phyloP scores from a whole-genome alignment of 2,113 vertebrate genomes.

The Ceratotherium simum region DNA sequence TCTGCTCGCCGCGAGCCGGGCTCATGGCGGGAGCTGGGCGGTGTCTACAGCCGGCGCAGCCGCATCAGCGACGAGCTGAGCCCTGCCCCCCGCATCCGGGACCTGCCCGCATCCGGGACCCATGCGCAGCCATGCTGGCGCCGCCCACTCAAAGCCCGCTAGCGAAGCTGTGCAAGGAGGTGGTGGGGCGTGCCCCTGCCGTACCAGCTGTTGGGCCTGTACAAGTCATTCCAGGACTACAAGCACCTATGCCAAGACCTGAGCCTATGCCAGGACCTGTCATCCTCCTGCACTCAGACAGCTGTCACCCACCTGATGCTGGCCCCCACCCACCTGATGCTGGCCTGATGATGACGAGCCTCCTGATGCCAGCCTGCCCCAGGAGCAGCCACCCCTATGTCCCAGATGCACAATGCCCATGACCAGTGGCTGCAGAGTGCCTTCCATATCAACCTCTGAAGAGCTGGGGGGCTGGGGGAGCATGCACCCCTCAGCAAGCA shows the following conservation, averaged over 20 bases:
- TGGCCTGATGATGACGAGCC: conserved; percentile 84
- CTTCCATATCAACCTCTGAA: conserved; percentile 86
- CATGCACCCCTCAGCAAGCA: background rate
- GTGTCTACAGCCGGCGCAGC: conserved; percentile 85
- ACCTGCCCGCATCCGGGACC: background rate
- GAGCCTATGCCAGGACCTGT: conserved; percentile 77
- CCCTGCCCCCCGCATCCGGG: conserved; percentile 65
- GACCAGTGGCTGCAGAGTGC: conserved; percentile 88
- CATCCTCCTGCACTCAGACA: conserved; percentile 85
- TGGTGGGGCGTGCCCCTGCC: conserved; percentile 72
- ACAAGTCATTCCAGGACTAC: conserved; percentile 87
- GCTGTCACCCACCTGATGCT: conserved; percentile 85
- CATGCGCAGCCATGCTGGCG: too few species aligned
- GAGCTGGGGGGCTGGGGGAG: background rate
- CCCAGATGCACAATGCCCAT: conserved; percentile 83
- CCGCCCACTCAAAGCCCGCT: too few species aligned
- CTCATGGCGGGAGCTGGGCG: conserved; percentile 86
- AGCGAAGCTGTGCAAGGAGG: too few species aligned
- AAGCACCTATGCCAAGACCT: conserved; percentile 82
- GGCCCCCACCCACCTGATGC: conserved; percentile 83
- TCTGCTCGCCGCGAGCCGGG: conserved; percentile 84
- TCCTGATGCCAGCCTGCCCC: conserved; percentile 47
- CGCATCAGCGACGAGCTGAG: conserved; percentile 87
- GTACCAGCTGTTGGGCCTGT: conserved; percentile 88
- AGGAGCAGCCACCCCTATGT: conserved; percentile 44